Evolutionary conservation across 2,797 vertebrate genomes (phyloP), one percentile per base, ranked within the genome.

Genomic region (Chelonia mydas): DNA sequence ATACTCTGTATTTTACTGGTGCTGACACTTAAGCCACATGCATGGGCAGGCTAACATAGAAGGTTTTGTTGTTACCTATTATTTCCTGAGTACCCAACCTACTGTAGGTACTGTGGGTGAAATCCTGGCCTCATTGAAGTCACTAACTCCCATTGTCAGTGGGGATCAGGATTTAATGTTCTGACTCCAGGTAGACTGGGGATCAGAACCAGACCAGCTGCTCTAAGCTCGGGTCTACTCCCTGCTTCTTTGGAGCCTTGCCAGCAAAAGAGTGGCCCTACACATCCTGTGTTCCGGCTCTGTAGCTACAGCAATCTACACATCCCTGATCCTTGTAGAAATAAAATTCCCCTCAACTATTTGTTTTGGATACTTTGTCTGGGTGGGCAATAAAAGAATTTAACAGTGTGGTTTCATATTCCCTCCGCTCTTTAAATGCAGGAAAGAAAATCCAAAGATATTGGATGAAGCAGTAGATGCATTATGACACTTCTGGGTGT

Each of bases 351-450:
- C 68, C 55, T 83, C 53, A 77, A 23, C 25, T 86, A 57, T 23
- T 55, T 68, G 85, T 92, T 61, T 27, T 90, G 50, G 5, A 33
- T 94, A 92, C 91, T 88, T 89, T 61, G 83, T 86, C 94, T 77
- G 27, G 86, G 59, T 59, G 84, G 87, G 86, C 83, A 89, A 95
- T 11, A 49, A 33, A n/a, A 82, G 33, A 89, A 45, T 90, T 97
- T 68, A 84, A n/a, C 7, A 51, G 15, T 37, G 53, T 37, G 53
- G 78, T 90, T 95, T 92, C 54, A n/a, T 82, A 11, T 7, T 89
- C 93, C 5, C 5, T 7, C 11, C 6, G 9, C 41, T 90, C 92
- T 81, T 53, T 79, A 81, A 89, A 81, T 74, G 72, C 5, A 57
- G 76, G 79, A 89, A 5, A 83, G 6, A 79, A 77, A 86, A 83